Conservation (phyloP, 1,140 invertebrate genomes). For the Drosophila tropicalis region DNA sequence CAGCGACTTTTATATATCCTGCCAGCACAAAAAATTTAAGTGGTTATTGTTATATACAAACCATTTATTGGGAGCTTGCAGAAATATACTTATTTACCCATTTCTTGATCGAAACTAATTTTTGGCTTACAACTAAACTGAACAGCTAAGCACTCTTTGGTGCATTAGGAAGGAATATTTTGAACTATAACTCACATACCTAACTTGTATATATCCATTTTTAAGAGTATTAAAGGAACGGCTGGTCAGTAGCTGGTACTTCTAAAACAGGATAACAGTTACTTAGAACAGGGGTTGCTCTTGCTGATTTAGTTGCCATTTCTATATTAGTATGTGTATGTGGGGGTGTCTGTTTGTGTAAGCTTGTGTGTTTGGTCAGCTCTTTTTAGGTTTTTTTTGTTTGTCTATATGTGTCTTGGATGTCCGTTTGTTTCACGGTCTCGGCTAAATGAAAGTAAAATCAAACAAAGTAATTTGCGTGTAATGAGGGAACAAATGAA, state of each 20-base stretch:
- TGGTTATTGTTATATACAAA: too few species aligned
- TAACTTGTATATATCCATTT: background rate
- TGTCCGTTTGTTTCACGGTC: background rate
- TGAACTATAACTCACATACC: background rate
- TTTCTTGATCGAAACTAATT: too few species aligned
- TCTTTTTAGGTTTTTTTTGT: slow-evolving; percentile 17
- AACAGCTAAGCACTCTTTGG: too few species aligned
- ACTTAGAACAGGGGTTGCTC: slow-evolving; percentile 31
- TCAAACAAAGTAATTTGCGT: slow-evolving; percentile 66
- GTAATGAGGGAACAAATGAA: slow-evolving; percentile 53
- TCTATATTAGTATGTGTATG: slow-evolving; percentile 22
- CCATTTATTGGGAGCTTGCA: too few species aligned
- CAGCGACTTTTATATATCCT: background rate
- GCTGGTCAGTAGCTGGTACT: slow-evolving; percentile 29
- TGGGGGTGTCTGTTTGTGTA: background rate
- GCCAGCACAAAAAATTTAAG: background rate
- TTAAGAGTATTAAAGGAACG: background rate
- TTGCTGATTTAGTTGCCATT: slow-evolving; percentile 52
- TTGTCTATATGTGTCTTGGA: background rate
- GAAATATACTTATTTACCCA: too few species aligned
- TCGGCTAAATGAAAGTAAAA: slow-evolving; percentile 45
- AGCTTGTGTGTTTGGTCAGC: slow-evolving; percentile 5
- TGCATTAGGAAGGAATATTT: too few species aligned
- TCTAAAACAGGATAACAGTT: slow-evolving; percentile 18
- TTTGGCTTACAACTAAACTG: too few species aligned